Conservation (phyloP, 2,797 vertebrate species). For the Gallinago stenura region DNA sequence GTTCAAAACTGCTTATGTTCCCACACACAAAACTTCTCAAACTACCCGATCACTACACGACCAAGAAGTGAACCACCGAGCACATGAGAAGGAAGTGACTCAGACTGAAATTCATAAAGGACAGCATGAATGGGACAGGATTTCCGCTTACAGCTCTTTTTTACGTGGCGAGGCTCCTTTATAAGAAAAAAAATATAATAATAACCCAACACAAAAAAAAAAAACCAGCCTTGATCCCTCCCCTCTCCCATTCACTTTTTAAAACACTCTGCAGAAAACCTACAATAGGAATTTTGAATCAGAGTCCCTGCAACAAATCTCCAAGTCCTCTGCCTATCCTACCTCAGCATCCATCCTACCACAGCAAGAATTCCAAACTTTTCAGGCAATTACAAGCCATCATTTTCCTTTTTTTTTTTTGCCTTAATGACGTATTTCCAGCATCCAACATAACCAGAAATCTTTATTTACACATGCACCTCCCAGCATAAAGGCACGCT, state of each 20-base stretch:
- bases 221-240: not conserved
- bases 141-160: slow-evolving; percentile 59
- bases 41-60: not conserved
- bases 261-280: not conserved
- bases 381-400: not conserved
- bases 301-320: not conserved
- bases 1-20: not conserved
- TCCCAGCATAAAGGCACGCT: not conserved
- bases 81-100: slow-evolving; percentile 65
- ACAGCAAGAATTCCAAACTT: not conserved
- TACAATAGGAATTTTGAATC: not conserved
- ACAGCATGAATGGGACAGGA: slow-evolving; percentile 70
- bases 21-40: not conserved
- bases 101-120: slow-evolving; percentile 63
- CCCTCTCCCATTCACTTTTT: not conserved
- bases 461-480: not conserved
- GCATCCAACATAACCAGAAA: not conserved
- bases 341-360: not conserved
- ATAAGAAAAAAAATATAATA: not conserved
- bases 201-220: not conserved
- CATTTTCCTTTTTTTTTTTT: not conserved
- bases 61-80: slow-evolving; percentile 48
- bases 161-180: slow-evolving; percentile 10
- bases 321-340: not conserved
- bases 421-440: not conserved